phyloP scores from a whole-genome alignment of 2,113 vertebrate species.

The Colaptes auratus region DNA sequence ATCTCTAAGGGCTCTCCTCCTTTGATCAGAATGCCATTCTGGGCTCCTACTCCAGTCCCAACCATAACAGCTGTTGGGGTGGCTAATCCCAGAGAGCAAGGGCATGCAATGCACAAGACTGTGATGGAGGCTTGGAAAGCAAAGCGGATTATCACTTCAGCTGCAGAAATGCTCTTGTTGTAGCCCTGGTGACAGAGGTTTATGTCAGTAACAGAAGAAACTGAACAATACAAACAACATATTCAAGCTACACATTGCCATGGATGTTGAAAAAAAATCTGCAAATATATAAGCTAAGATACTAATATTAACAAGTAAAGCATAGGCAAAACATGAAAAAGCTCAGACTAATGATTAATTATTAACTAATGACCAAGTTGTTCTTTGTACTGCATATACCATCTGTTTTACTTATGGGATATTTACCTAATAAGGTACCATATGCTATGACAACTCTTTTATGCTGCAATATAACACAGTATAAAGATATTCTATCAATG shows the following conservation, averaged over 20 bases:
- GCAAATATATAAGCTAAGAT: accelerated
- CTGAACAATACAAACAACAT: accelerated
- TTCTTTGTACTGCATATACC: not conserved
- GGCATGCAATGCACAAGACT: conserved; percentile 95
- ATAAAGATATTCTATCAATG: not conserved
- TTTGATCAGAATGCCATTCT: conserved; percentile 97
- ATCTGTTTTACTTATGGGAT: not conserved
- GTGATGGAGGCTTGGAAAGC: conserved; percentile 98
- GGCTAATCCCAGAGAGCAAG: conserved; percentile 94
- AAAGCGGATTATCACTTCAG: conserved; percentile 91
- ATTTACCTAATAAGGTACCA: not conserved
- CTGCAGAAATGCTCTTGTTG: conserved; percentile 87
- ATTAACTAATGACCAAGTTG: not conserved
- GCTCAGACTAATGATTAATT: not conserved
- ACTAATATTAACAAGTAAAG: not conserved
- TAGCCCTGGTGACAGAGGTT: conserved; percentile 82
- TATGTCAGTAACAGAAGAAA: not conserved
- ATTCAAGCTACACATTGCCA: accelerated
- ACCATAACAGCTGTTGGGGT: conserved; percentile 99
- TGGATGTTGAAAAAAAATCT: not conserved
- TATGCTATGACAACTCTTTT: not conserved
- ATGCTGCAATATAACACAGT: not conserved
- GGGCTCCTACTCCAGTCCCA: conserved; percentile 96
- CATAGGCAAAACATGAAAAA: not conserved
- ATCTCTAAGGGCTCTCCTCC: conserved; percentile 95